These are phyloP conservation scores for Cryptocephalus moraei DNA, from an alignment of 2,888 invertebrate species.

Conservation along the genomic window DNA sequence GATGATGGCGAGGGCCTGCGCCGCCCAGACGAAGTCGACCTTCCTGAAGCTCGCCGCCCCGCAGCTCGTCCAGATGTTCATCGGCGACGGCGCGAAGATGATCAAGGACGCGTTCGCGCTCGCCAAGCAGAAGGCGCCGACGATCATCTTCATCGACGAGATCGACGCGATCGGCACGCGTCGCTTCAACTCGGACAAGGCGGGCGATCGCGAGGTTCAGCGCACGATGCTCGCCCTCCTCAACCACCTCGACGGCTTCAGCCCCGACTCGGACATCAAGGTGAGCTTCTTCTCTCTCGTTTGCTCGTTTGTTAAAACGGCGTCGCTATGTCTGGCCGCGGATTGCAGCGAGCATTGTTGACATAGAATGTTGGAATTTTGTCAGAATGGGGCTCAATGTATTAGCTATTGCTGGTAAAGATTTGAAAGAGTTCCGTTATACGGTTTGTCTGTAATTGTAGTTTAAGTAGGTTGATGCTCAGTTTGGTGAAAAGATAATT, in stretches of 20 bases:
- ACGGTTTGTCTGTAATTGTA: too few relatives aligned
- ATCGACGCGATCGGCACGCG: slow-evolving; percentile 93
- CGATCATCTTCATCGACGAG: slow-evolving; percentile 99
- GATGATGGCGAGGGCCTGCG: slow-evolving; percentile 91
- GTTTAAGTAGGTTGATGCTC: too few relatives aligned
- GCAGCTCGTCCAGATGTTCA: slow-evolving; percentile 99
- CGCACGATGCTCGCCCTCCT: slow-evolving; percentile 96
- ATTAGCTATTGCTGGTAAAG: too few relatives aligned
- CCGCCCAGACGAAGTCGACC: slow-evolving; percentile 98
- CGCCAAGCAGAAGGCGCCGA: slow-evolving; percentile 98
- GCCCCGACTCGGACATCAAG: slow-evolving; percentile 39
- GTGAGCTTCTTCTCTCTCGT: too few relatives aligned
- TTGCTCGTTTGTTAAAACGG: too few relatives aligned
- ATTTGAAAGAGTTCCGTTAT: too few relatives aligned
- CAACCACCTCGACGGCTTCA: slow-evolving; percentile 97
- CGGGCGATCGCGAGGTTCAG: slow-evolving; percentile 97
- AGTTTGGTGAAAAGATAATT: too few relatives aligned
- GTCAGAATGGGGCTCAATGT: too few relatives aligned
- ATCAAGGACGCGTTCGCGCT: slow-evolving; percentile 96
- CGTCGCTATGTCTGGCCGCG: too few relatives aligned
- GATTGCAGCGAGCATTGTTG: too few relatives aligned
- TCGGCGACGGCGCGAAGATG: slow-evolving; percentile 92
- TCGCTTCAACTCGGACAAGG: slow-evolving; percentile 94
- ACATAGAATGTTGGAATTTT: too few relatives aligned
- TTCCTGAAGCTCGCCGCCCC: slow-evolving; percentile 97